Evolutionary conservation across 2,797 vertebrate species (phyloP).

Genomic region (Sternarchorhynchus goeldii): DNA sequence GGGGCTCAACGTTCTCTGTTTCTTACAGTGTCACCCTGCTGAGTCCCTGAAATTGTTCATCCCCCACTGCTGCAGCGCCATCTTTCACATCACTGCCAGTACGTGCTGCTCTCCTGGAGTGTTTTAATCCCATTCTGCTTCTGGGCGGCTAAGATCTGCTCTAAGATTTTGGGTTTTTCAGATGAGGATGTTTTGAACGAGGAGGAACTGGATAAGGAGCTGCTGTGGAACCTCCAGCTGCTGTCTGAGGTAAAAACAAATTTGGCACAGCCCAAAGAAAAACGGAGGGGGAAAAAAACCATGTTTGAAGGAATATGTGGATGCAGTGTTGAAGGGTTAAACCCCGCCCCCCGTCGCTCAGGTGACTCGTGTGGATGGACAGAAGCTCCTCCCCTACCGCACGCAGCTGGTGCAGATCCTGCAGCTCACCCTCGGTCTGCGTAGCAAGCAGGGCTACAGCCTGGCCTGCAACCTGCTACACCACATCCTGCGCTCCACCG

Average conservation of each 20-base stretch:
- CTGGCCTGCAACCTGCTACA: constrained; percentile 93
- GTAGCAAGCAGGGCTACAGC: constrained; percentile 92
- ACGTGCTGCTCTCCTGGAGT: constrained; percentile 71
- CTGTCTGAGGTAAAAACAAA: constrained; percentile 88
- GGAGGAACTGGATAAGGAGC: constrained; percentile 93
- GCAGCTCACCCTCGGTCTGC: constrained; percentile 85
- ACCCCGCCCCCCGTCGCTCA: constrained; percentile 58
- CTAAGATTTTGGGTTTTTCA: constrained; percentile 58
- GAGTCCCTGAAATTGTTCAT: constrained; percentile 93
- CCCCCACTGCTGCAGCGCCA: constrained; percentile 90
- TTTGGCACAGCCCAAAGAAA: not conserved
- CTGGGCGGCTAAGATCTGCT: constrained; percentile 3
- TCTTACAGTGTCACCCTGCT: constrained; percentile 87
- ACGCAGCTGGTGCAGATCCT: constrained; percentile 90
- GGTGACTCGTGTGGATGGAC: constrained; percentile 95
- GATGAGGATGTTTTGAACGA: constrained; percentile 90
- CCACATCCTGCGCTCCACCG: constrained; percentile 91
- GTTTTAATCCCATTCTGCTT: constrained; percentile 3
- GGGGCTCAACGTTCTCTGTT: constrained; percentile 8
- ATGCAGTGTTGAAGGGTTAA: not conserved
- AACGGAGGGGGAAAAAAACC: not conserved
- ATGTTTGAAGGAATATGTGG: not conserved
- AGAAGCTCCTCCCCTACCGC: constrained; percentile 88
- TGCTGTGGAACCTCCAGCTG: constrained; percentile 97
- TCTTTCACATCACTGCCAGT: constrained; percentile 92